Evolutionary conservation across 2,113 vertebrate species (phyloP).

Genomic region (Nannospalax galili): DNA sequence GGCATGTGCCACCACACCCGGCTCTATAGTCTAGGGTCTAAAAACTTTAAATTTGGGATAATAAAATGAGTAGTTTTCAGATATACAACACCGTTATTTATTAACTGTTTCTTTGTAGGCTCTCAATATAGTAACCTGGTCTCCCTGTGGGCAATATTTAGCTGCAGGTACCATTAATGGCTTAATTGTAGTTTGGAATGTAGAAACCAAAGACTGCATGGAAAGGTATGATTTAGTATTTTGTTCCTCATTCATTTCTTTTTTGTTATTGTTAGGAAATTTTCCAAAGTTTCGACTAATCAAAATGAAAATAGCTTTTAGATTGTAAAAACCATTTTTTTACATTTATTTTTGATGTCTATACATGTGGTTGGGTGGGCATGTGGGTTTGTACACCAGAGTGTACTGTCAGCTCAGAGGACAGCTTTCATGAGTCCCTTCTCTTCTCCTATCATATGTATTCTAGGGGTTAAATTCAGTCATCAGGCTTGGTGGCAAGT

Average conservation of each 20-base stretch:
- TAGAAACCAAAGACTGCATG: conserved; percentile 89
- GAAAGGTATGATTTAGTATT: conserved; percentile 89
- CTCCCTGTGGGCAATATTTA: conserved; percentile 93
- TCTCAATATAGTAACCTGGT: conserved; percentile 94
- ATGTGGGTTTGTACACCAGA: too few relatives aligned
- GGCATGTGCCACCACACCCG: too few relatives aligned
- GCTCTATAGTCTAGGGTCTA: background rate
- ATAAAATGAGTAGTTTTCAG: conserved; percentile 40
- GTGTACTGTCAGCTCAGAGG: too few relatives aligned
- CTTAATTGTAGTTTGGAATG: conserved; percentile 91
- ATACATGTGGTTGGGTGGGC: background rate
- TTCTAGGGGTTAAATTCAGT: background rate
- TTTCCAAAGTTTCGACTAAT: conserved; percentile 51
- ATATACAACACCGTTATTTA: conserved; percentile 51
- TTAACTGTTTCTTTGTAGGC: conserved; percentile 83
- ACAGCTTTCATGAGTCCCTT: background rate
- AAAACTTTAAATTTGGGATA: conserved; percentile 37
- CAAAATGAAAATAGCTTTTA: background rate
- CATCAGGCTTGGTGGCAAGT: background rate
- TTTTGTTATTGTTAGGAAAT: conserved; percentile 22
- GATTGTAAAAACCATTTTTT: conserved; percentile 26
- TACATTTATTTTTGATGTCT: background rate
- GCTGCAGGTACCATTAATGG: conserved; percentile 93
- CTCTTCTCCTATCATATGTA: background rate
- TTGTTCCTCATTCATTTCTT: conserved; percentile 41